Evolutionary conservation across 2,113 vertebrate species (phyloP), one percentile per base, ranked within the genome.

Genomic region (Machaerirhynchus nigripectus): DNA sequence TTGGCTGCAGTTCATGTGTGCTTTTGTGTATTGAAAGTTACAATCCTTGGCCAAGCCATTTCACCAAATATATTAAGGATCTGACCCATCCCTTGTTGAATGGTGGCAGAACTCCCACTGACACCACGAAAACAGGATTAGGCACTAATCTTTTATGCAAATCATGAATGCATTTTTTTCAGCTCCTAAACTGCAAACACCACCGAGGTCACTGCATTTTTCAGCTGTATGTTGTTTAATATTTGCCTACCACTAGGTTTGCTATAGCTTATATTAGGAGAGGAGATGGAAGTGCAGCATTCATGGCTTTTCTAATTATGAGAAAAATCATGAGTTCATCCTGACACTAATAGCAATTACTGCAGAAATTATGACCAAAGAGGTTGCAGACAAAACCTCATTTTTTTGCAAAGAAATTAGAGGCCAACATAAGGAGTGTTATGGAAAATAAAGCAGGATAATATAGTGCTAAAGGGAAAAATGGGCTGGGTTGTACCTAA

Each of bases 61-160:
- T 84, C 56, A 84, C 27, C 31, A 87, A 60, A 71, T 53, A 84
- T 17, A 71, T 88, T 81, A 53, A 57, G 40, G 31, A 75, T 80
- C 60, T 70, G 31, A 93, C 49, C 79, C 49, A 13, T 56, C 33
- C 49, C 31, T 61, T 74, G 16, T 5, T 89, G 61, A 92, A 84
- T 39, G 11, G 39, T 90, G 80, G 77, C 83, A 93, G 49, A 95
- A 46, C 60, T 92, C 88, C 92, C 68, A 78, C 56, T 87, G 64
- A 74, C 79, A 86, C 73, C 56, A 28, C 20, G 61, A 88, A 94
- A 95, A 93, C 28, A 92, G 86, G 73, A 95, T 96, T 85, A 90
- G 86, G 64, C 7, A 4, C 49, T 96, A 82, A 96, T 79, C 88
- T 56, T 84, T 90, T 81, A 93, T 22, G 35, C 37, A 84, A 94